A percentile compares a stretch with the other conserved stretches of the same genome.
phyloP scores from a whole-genome alignment of 2,797 vertebrate genomes.

The Enteromius treurensis region DNA sequence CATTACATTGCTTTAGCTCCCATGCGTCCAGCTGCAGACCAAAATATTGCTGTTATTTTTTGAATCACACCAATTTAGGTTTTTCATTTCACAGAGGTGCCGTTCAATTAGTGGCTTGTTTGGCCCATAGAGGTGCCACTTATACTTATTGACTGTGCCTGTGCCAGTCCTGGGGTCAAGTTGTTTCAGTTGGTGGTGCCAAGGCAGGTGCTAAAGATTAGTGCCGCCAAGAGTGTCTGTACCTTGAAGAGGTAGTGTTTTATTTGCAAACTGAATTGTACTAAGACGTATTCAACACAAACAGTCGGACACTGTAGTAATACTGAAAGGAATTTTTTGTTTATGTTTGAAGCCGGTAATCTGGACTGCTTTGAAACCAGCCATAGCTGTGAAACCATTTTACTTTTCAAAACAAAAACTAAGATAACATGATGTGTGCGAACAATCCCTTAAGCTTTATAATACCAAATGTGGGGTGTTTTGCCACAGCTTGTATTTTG shows the following conservation, averaged over 20 bases:
- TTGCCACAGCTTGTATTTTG: slow-evolving; percentile 54
- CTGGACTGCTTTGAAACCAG: slow-evolving; percentile 48
- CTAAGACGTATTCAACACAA: slow-evolving; percentile 61
- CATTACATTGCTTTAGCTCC: slow-evolving; percentile 3
- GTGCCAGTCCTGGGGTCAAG: slow-evolving; percentile 55
- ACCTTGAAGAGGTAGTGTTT: slow-evolving; percentile 59
- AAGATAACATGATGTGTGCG: slow-evolving; percentile 58
- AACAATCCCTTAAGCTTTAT: slow-evolving; percentile 55
- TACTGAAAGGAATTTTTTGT: slow-evolving; percentile 58
- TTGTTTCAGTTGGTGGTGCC: slow-evolving; percentile 53
- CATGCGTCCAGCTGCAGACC: slow-evolving; percentile 10
- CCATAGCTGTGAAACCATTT: slow-evolving; percentile 55
- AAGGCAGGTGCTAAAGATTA: slow-evolving; percentile 61
- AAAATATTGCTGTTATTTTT: slow-evolving; percentile 35
- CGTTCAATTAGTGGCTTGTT: slow-evolving; percentile 39
- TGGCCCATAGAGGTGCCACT: slow-evolving; percentile 31
- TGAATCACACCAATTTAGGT: slow-evolving; percentile 28
- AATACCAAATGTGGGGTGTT: slow-evolving; percentile 51
- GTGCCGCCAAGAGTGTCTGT: slow-evolving; percentile 49
- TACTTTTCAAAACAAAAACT: slow-evolving; percentile 58
- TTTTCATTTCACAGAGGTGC: slow-evolving; percentile 30
- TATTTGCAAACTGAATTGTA: slow-evolving; percentile 68
- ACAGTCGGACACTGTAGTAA: slow-evolving; percentile 59
- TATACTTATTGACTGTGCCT: slow-evolving; percentile 47
- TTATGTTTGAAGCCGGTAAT: slow-evolving; percentile 54